Percentiles rank a stretch among this genome's conserved stretches.
Evolutionary conservation across 2,113 vertebrate species (phyloP).

Genomic region (Physeter macrocephalus): DNA sequence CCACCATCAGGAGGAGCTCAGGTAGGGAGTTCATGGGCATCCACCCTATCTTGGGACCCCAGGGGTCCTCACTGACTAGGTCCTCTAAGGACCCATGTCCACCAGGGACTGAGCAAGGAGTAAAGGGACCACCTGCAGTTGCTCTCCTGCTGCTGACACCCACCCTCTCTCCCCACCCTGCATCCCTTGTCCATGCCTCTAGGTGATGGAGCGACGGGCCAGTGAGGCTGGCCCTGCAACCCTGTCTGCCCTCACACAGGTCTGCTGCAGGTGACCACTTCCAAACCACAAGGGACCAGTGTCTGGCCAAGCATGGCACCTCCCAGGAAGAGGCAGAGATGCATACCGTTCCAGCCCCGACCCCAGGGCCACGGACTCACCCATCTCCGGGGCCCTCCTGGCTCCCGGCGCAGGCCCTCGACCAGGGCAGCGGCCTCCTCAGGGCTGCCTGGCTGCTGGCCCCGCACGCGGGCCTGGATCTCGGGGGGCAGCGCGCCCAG

Average conservation of each 20-base stretch:
- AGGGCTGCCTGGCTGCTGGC: conserved; percentile 47
- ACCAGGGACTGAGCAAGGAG: background rate
- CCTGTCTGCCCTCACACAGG: background rate
- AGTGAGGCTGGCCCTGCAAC: background rate
- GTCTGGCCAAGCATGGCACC: background rate
- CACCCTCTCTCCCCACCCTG: background rate
- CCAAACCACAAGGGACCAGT: background rate
- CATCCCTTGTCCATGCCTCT: background rate
- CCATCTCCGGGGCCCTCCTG: conserved; percentile 52
- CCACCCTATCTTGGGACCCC: background rate
- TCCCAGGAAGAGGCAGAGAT: background rate
- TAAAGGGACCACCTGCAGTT: background rate
- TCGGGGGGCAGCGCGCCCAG: conserved; percentile 58
- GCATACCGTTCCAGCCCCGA: background rate
- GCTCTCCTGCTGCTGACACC: background rate
- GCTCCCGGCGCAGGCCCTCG: conserved; percentile 27
- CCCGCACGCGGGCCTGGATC: conserved; percentile 48
- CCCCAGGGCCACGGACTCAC: background rate
- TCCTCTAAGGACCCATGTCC: background rate
- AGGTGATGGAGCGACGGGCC: background rate
- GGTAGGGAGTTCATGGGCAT: background rate
- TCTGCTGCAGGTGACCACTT: background rate
- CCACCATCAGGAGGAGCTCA: background rate
- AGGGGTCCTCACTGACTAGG: background rate
- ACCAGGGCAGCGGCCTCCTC: conserved; percentile 68